Percentiles rank a stretch among this genome's conserved stretches.
Evolutionary conservation across 2,113 vertebrate species (phyloP).

Genomic region (Pipra filicauda): DNA sequence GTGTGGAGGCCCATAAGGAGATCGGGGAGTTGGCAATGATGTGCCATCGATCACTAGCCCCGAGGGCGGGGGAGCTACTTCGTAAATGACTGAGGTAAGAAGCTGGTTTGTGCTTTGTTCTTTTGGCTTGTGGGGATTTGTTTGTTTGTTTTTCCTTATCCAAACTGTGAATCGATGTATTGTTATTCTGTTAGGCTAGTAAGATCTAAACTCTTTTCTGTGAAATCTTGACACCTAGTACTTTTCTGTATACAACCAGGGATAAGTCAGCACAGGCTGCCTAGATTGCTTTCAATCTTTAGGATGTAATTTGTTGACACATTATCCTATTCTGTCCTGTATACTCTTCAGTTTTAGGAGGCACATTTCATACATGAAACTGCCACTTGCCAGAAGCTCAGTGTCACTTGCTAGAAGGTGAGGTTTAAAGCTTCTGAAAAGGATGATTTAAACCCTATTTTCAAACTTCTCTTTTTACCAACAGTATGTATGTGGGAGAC

Average conservation of each 20-base stretch:
- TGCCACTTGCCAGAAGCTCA: not conserved
- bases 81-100: not conserved
- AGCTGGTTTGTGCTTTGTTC: not conserved
- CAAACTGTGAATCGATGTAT: not conserved
- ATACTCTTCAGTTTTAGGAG: not conserved
- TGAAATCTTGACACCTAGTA: not conserved
- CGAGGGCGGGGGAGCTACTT: rapidly evolving
- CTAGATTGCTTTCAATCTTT: not conserved
- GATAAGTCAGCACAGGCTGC: not conserved
- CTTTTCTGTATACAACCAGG: not conserved
- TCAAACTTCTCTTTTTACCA: not conserved
- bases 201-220: not conserved
- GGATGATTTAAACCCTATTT: not conserved
- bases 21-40: not conserved
- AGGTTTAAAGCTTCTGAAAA: not conserved
- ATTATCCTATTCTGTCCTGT: not conserved
- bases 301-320: not conserved
- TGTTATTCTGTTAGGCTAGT: not conserved
- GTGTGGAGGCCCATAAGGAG: not conserved
- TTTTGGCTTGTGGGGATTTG: not conserved
- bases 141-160: not conserved
- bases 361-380: not conserved
- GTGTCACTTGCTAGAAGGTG: not conserved
- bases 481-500: not conserved
- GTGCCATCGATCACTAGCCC: not conserved